Conservation (phyloP, 1,140 invertebrate species). For the Heliothis virescens region DNA sequence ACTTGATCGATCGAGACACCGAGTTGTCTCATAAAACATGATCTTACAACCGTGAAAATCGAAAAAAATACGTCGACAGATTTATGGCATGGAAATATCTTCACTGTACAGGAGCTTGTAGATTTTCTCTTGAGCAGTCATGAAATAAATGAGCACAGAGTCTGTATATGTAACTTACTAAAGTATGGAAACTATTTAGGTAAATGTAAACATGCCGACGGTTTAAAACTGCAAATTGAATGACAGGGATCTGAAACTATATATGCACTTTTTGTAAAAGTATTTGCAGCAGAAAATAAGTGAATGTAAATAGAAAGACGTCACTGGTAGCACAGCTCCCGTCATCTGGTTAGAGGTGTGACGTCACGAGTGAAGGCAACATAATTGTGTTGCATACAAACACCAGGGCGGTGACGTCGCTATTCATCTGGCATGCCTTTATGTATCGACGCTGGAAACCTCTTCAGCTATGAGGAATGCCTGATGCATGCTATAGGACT, state of each 20-base stretch:
- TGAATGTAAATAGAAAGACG: neutral
- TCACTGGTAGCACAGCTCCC: neutral
- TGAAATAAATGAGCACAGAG: too few relatives aligned
- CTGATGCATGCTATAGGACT: neutral
- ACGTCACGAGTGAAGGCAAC: slow-evolving; percentile 12
- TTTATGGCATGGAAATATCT: slow-evolving; percentile 1
- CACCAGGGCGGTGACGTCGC: neutral
- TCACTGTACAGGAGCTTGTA: neutral
- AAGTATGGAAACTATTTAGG: too few relatives aligned
- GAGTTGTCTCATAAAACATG: slow-evolving; percentile 13
- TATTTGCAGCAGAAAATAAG: neutral
- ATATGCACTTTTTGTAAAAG: too few relatives aligned
- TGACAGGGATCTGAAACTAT: too few relatives aligned
- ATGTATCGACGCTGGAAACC: neutral
- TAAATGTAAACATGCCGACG: too few relatives aligned
- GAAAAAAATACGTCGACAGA: neutral
- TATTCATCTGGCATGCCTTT: slow-evolving; percentile 12
- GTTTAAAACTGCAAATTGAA: too few relatives aligned
- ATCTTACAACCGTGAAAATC: slow-evolving; percentile 12
- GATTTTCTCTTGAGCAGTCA: neutral
- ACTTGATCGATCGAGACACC: neutral
- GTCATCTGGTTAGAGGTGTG: slow-evolving; percentile 1
- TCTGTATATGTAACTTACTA: too few relatives aligned
- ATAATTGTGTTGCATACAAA: slow-evolving; percentile 17
- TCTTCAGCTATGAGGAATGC: neutral